Conservation (phyloP, 2,797 vertebrate genomes). For the Sebastes minor region DNA sequence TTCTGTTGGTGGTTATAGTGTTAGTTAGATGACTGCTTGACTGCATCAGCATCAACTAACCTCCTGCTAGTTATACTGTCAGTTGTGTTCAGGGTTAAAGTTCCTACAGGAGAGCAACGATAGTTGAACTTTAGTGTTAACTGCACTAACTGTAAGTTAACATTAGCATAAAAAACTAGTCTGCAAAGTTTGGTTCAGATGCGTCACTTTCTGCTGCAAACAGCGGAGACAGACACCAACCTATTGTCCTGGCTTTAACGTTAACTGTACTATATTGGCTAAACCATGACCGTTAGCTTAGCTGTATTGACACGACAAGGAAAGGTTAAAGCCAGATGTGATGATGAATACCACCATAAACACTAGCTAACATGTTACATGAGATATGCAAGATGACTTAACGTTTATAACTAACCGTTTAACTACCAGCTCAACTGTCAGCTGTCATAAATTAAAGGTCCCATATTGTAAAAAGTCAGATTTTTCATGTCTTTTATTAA, state of each 20-base stretch:
- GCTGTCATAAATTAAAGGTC: no score
- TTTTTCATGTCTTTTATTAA: no score
- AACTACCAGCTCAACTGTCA: no score
- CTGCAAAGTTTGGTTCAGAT: background rate
- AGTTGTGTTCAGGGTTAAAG: background rate
- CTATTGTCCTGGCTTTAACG: background rate
- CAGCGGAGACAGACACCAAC: background rate
- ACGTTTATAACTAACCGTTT: no score
- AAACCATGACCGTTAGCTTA: background rate
- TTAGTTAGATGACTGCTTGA: background rate
- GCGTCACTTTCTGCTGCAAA: background rate
- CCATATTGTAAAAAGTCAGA: no score
- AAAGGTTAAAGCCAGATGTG: background rate
- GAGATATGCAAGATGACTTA: no score
- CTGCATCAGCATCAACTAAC: no score
- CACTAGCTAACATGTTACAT: no score
- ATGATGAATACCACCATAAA: no score
- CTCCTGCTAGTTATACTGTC: background rate
- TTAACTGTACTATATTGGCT: background rate
- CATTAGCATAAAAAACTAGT: background rate
- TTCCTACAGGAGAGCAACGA: rapidly evolving
- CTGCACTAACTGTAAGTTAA: background rate
- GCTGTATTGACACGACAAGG: background rate
- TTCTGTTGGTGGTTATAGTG: background rate
- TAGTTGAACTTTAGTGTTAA: background rate